These are phyloP conservation scores for Mamestra configurata DNA, from an alignment of 1,140 invertebrate genomes.

Conservation along the genomic window DNA sequence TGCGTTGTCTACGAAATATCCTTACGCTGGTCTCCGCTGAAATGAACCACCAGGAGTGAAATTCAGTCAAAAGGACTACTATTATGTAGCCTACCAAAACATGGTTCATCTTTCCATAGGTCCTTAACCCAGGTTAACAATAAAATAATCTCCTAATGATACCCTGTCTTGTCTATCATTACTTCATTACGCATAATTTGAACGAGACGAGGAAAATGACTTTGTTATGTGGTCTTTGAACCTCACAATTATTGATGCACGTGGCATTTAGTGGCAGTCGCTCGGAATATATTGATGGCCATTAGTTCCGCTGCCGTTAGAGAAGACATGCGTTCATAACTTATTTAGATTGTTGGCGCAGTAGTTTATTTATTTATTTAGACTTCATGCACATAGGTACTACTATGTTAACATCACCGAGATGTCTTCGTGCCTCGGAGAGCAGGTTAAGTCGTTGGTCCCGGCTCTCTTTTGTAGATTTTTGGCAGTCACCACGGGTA, in stretches of 20 bases:
- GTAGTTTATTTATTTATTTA: background rate
- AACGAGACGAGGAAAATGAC: constrained; percentile 21
- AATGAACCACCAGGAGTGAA: no score
- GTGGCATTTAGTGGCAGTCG: background rate
- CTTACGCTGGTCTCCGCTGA: no score
- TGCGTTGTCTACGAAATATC: no score
- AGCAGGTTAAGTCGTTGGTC: no score
- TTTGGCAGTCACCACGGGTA: no score
- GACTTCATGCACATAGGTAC: no score
- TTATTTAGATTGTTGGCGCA: constrained; percentile 5
- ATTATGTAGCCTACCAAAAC: background rate
- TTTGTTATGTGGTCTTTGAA: constrained; percentile 31
- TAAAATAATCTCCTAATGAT: background rate
- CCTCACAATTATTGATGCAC: constrained; percentile 33
- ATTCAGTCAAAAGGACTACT: no score
- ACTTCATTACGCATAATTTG: background rate
- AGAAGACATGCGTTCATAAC: constrained; percentile 13
- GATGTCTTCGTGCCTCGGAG: no score
- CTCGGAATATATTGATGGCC: constrained; percentile 31
- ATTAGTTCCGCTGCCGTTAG: constrained; percentile 17
- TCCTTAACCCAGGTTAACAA: background rate
- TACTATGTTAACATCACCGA: no score
- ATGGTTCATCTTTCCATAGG: background rate
- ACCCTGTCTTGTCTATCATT: background rate
- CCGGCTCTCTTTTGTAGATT: no score